Conservation (phyloP, 2,797 vertebrate species). For the Enoplosus armatus region DNA sequence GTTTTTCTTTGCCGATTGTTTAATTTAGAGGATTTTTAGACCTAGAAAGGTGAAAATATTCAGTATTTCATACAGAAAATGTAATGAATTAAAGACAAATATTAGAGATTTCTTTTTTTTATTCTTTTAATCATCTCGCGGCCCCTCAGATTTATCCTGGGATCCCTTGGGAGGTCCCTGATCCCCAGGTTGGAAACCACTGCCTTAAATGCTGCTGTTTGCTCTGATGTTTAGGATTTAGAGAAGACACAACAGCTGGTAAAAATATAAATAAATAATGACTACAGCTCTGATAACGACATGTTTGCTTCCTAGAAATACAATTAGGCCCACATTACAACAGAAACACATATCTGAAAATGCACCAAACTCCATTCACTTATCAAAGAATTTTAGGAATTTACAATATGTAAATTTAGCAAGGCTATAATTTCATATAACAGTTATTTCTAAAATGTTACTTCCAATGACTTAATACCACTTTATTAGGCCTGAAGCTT, state of each 20-base stretch:
- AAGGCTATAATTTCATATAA: background rate
- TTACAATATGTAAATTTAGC: background rate
- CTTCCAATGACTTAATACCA: background rate
- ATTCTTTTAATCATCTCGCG: no score
- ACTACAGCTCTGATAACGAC: background rate
- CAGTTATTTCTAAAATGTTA: background rate
- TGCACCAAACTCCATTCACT: background rate
- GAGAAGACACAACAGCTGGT: background rate
- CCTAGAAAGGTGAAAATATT: no score
- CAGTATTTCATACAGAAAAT: no score
- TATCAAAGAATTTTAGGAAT: background rate
- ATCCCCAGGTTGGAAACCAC: constrained; percentile 11
- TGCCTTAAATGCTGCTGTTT: constrained; percentile 8
- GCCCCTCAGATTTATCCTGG: background rate
- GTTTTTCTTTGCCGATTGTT: no score
- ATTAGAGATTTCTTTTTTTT: no score
- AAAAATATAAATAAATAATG: background rate
- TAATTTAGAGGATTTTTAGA: no score
- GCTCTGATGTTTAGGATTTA: constrained; percentile 17
- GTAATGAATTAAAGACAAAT: no score
- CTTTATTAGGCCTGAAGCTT: background rate
- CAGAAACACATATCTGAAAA: background rate
- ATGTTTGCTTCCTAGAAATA: background rate
- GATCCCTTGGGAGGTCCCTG: constrained; percentile 6
- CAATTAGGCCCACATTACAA: no score